Conservation (phyloP, 2,113 vertebrate species). For the Xyliphius kryptos region DNA sequence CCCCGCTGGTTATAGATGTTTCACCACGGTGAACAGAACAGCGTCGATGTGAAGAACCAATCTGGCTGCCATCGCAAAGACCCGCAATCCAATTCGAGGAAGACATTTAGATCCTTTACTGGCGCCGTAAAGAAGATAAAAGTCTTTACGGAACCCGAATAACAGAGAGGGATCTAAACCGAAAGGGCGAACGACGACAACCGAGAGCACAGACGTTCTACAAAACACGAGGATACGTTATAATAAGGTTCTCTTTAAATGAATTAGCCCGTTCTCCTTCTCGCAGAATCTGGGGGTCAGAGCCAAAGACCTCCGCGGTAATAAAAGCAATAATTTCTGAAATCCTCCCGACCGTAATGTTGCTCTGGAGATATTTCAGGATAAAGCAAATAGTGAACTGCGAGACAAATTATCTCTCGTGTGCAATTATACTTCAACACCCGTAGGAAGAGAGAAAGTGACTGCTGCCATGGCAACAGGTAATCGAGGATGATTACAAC, state of each 20-base stretch:
- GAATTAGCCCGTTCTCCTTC: not conserved
- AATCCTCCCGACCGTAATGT: not conserved
- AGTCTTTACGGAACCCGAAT: not conserved
- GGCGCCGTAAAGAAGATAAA: not conserved
- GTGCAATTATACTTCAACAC: slow-evolving; percentile 32
- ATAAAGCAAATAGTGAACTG: slow-evolving; percentile 29
- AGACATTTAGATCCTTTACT: slow-evolving; percentile 8
- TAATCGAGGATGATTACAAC: slow-evolving; percentile 24
- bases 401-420: slow-evolving; percentile 23
- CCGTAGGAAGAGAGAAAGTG: slow-evolving; percentile 19
- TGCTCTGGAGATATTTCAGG: slow-evolving; percentile 15
- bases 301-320: not conserved
- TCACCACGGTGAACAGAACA: slow-evolving; percentile 18
- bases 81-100: not conserved
- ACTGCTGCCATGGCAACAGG: slow-evolving; percentile 41
- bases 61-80: not conserved
- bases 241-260: not conserved
- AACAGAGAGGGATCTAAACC: not conserved
- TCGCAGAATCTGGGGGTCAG: not conserved
- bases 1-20: not conserved
- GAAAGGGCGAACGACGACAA: not conserved
- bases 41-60: slow-evolving; percentile 5
- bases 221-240: not conserved
- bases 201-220: not conserved
- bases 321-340: not conserved